phyloP scores from a whole-genome alignment of 2,113 vertebrate genomes.

The Brachionichthys hirsutus region DNA sequence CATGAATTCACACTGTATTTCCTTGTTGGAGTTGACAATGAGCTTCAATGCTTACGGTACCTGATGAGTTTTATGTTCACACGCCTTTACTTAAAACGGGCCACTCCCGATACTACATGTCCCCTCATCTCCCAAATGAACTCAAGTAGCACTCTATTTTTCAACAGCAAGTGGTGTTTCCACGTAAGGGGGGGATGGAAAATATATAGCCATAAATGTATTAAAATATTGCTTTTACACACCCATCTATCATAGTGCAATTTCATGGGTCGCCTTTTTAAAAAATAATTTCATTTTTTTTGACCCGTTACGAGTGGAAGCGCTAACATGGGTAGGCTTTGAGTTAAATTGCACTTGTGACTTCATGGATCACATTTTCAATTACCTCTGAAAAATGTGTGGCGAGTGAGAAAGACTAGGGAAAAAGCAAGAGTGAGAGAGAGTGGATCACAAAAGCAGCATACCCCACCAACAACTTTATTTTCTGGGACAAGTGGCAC shows the following conservation, averaged over 20 bases:
- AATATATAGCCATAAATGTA: slow-evolving; percentile 76
- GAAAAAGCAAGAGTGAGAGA: slow-evolving; percentile 8
- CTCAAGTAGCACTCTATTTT: slow-evolving; percentile 28
- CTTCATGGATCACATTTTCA: slow-evolving; percentile 85
- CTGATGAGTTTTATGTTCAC: not conserved
- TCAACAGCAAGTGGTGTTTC: slow-evolving; percentile 23
- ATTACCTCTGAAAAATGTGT: slow-evolving; percentile 84
- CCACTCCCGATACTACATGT: not conserved
- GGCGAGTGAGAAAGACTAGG: slow-evolving; percentile 8
- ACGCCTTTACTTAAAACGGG: slow-evolving; percentile 7
- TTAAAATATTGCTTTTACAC: slow-evolving; percentile 93
- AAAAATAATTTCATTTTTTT: slow-evolving; percentile 90
- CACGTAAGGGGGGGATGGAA: slow-evolving; percentile 23
- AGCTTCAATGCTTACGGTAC: not conserved
- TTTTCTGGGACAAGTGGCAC: slow-evolving; percentile 73
- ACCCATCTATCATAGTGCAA: slow-evolving; percentile 90
- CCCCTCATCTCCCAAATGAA: slow-evolving; percentile 20
- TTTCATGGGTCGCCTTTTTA: slow-evolving; percentile 88
- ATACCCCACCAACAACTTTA: slow-evolving; percentile 80
- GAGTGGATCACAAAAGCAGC: slow-evolving; percentile 65
- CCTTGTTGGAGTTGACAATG: not conserved
- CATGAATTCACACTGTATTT: not conserved
- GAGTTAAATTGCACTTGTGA: slow-evolving; percentile 84
- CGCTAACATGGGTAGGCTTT: slow-evolving; percentile 83
- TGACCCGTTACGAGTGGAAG: slow-evolving; percentile 87